Base-by-base conservation (phyloP, 2,888 invertebrate genomes). In the Drosophila koepferae region DNA sequence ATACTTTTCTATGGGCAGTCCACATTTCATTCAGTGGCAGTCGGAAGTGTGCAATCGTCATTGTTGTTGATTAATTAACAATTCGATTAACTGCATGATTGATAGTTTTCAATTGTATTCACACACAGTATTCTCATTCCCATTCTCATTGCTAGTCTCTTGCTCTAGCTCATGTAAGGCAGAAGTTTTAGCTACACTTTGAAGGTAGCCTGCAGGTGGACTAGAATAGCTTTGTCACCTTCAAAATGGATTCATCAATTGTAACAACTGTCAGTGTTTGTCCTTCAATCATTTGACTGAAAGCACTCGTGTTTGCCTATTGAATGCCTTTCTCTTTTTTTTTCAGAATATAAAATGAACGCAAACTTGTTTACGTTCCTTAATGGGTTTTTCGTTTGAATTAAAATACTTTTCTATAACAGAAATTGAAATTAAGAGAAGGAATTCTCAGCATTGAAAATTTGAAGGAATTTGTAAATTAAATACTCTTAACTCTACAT, bases 21-120 rank as follows among this genome's bases (percentile, higher is more conserved):
- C 48, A 16, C 56, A 59, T 55, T 63, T 38, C 49, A 53, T 74
- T 68, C 74, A 65, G 28, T 46, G 46, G 46, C 49, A 67, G 70
- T 74, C 80, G 77, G 80, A 79, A 69, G 77, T 80, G 68, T 65
- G 60, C 59, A 65, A 73, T 74, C 65, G 58, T 61, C 49, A 49
- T 63, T 63, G 62, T 61, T 70, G 63, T 68, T 80, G 80, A 77
- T 80, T 78, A 76, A 80, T 78, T 78, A 80, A 76, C 72, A 72
- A 69, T 66, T 76, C 77, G 80, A 80, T 80, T 80, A 80, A 73
- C 65, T 63, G 71, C 59, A 56, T 80, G 77, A 80, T 81, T 80
- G 71, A 74, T 74, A 77, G 77, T 67, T 70, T 67, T 62, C 41
- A 54, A 63, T 77, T 49, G 28, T 40, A 28, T 40, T 41, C 53